Evolutionary conservation across 2,113 vertebrate species (phyloP), one percentile per base, ranked within the genome.

Genomic region (Paramormyrops kingsleyae): DNA sequence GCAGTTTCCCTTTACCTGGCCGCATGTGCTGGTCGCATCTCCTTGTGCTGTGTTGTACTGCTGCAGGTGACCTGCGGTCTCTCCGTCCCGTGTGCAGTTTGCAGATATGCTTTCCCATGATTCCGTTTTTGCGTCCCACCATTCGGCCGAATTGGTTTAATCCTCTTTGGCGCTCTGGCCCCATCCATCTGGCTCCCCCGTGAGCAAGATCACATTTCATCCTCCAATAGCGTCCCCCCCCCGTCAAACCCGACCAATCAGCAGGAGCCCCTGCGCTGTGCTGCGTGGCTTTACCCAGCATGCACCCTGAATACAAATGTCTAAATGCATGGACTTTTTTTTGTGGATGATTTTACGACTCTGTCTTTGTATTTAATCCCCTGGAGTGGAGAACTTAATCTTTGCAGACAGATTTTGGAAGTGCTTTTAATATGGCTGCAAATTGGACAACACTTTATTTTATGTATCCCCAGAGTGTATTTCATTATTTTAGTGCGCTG

Each of bases 101-200:
- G 92, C 94, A 94, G 94, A 93, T 92, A 93, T 92, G 94, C 94
- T 92, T 84, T 87, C 88, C 89, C 87, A 70, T 92, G 90, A 91
- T 89, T 91, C 80, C 70, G 44, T 88, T 88, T 90, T 93, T 92
- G 95, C 27, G 93, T 94, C 50, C 93, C 93, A 93, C 94, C 93
- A 94, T 93, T 92, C 91, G 90, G 91, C 92, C 95, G 95, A 94
- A 93, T 94, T 93, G 93, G 92, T 90, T 88, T 96, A 96, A 96
- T 96, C 95, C 95, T 95, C 95, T 96, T 96, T 95, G 70, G 50
- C 92, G 94, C 95, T 95, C 95, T 94, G 92, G 92, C 90, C 91
- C 93, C 70, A 91, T 94, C 95, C 95, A 95, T 95, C 95, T 95
- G 95, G 92, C 83, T 95, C 91, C 90, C 93, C 94, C 93, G 90